phyloP scores from a whole-genome alignment of 2,888 invertebrate species.

The Ditula angustiorana region DNA sequence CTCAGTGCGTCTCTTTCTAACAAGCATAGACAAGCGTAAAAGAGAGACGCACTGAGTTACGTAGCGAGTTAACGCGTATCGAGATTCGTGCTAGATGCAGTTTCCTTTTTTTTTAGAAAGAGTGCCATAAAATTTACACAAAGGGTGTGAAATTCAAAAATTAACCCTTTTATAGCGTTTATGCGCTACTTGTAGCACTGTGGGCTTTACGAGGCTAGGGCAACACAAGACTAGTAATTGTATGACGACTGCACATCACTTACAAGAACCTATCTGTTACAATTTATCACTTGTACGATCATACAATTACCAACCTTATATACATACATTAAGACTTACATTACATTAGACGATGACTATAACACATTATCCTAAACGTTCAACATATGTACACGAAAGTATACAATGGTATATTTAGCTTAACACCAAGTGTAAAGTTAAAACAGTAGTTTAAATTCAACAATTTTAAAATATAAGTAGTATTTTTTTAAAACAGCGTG shows the following conservation, averaged over 20 bases:
- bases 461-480: constrained; percentile 48
- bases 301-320: constrained; percentile 55
- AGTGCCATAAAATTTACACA: too few relatives aligned
- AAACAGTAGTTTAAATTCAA: constrained; percentile 49
- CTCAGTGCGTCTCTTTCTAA: too few relatives aligned
- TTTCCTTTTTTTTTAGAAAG: too few relatives aligned
- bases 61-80: too few relatives aligned
- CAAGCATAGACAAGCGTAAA: too few relatives aligned
- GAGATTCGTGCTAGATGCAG: too few relatives aligned
- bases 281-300: constrained; percentile 42
- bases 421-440: constrained; percentile 32
- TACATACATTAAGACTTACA: constrained; percentile 19
- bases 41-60: too few relatives aligned
- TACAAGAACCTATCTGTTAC: constrained; percentile 29
- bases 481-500: constrained; percentile 52
- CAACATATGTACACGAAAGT: constrained; percentile 70
- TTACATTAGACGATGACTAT: constrained; percentile 47
- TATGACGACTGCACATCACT: constrained; percentile 42
- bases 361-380: constrained; percentile 64
- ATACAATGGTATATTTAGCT: constrained; percentile 12
- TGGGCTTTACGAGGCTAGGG: constrained; percentile 63
- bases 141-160: too few relatives aligned
- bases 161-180: too few relatives aligned
- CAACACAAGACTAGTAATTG: constrained; percentile 56
- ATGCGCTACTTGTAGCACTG: too few relatives aligned